Conservation (phyloP, 2,797 vertebrate species). For the Gymnocypris eckloni region DNA sequence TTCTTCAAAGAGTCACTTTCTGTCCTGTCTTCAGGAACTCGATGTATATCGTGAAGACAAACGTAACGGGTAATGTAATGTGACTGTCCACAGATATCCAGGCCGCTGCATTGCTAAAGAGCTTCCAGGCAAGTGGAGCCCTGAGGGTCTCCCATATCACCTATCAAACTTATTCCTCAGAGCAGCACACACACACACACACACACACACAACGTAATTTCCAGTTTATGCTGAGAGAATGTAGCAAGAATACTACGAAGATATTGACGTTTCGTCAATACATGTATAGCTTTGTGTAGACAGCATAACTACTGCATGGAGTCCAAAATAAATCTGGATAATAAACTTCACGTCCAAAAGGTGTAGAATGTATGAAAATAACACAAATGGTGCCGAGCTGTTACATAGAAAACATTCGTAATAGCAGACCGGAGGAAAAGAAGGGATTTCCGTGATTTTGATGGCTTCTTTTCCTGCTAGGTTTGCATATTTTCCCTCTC, state of each 20-base stretch:
- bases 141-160: slow-evolving; percentile 49
- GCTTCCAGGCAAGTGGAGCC: slow-evolving; percentile 59
- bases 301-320: slow-evolving; percentile 17
- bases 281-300: slow-evolving; percentile 42
- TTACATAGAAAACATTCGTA: slow-evolving; percentile 74
- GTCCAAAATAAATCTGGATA: too few relatives aligned
- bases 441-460: slow-evolving; percentile 74
- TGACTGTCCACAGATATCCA: slow-evolving; percentile 29
- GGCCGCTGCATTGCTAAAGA: slow-evolving; percentile 57
- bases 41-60: background rate
- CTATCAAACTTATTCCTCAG: slow-evolving; percentile 24
- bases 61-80: background rate
- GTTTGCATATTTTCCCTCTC: slow-evolving; percentile 68
- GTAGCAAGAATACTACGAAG: background rate
- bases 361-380: background rate
- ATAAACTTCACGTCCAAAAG: background rate
- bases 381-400: slow-evolving; percentile 53
- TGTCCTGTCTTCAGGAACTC: background rate
- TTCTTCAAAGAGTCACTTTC: background rate
- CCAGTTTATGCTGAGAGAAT: background rate
- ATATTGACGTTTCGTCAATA: slow-evolving; percentile 35
- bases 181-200: background rate
- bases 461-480: slow-evolving; percentile 75
- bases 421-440: slow-evolving; percentile 54
- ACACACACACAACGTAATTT: background rate